Evolutionary conservation across 2,113 vertebrate species (phyloP).

Genomic region (Epinephelus moara): DNA sequence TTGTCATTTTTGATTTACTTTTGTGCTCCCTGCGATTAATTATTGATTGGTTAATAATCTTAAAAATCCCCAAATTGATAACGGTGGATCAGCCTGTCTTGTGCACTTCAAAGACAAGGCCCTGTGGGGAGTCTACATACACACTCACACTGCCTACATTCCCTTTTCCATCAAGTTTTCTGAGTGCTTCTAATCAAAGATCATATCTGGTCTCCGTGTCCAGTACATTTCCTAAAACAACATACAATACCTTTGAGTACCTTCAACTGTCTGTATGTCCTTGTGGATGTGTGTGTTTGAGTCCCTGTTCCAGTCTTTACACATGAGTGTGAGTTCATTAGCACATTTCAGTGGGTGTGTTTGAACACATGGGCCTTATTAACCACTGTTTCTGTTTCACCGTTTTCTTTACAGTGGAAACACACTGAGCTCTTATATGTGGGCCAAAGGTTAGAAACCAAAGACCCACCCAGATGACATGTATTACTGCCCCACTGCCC

Average conservation of each 20-base stretch:
- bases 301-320: slow-evolving; percentile 26
- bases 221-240: slow-evolving; percentile 14
- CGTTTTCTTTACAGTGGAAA: slow-evolving; percentile 53
- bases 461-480: slow-evolving; percentile 57
- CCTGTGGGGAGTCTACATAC: neutral
- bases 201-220: neutral
- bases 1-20: neutral
- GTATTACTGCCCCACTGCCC: slow-evolving; percentile 58
- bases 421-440: slow-evolving; percentile 62
- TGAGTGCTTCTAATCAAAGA: slow-evolving; percentile 1
- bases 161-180: neutral
- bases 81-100: neutral
- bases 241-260: neutral
- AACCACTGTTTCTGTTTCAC: slow-evolving; percentile 55
- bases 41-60: neutral
- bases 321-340: slow-evolving; percentile 51
- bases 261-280: neutral
- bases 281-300: slow-evolving; percentile 2
- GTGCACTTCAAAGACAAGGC: slow-evolving; percentile 24
- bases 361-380: slow-evolving; percentile 69
- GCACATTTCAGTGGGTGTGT: slow-evolving; percentile 53
- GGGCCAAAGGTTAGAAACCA: slow-evolving; percentile 69
- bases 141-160: neutral
- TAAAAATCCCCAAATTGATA: neutral
- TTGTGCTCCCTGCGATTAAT: neutral